Conservation (phyloP, 2,113 vertebrate species). For the Neotoma lepida region DNA sequence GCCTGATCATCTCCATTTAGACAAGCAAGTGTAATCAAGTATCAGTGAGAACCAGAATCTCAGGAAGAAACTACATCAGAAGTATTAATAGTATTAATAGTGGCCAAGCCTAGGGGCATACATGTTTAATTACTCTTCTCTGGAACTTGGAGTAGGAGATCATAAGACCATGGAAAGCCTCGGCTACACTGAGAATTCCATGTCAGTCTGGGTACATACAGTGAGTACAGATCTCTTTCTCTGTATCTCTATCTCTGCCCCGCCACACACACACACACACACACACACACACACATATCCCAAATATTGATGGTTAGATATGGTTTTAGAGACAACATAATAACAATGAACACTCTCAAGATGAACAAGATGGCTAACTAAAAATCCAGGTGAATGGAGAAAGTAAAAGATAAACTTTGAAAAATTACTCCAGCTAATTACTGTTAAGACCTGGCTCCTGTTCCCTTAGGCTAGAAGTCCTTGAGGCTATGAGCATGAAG, state of each 20-base stretch:
- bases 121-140: background rate
- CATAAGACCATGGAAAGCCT: background rate
- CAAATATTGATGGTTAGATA: background rate
- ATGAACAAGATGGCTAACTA: background rate
- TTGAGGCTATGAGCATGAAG: background rate
- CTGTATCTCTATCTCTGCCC: background rate
- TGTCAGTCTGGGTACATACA: background rate
- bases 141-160: background rate
- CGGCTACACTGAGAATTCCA: background rate
- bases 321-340: background rate
- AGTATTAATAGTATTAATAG: background rate
- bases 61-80: background rate
- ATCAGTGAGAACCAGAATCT: conserved; percentile 19
- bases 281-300: background rate
- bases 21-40: background rate
- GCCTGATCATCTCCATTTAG: background rate
- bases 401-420: background rate
- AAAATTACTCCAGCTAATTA: background rate
- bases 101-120: background rate
- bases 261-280: background rate
- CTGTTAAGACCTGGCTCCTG: background rate
- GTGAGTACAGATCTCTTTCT: background rate
- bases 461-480: background rate
- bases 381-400: background rate
- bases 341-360: background rate